phyloP scores from a whole-genome alignment of 2,797 vertebrate genomes.

The Coracias cyanogaster region DNA sequence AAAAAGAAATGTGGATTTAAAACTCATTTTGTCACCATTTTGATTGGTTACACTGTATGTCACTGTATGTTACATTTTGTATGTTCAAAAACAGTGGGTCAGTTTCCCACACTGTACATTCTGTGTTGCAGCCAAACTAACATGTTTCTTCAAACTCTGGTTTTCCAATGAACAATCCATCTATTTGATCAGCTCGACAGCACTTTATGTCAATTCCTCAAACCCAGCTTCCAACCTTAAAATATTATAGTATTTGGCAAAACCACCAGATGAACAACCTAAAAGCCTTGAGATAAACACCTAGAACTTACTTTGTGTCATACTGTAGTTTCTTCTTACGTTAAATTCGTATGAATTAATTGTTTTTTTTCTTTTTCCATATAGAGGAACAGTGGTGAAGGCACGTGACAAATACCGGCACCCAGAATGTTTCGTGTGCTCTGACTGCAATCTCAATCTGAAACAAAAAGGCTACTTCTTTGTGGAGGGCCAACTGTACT shows the following conservation, averaged over 20 bases:
- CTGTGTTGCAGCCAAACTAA: background rate
- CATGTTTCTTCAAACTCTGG: background rate
- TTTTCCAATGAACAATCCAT: background rate
- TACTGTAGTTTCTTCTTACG: background rate
- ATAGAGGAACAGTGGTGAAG: constrained; percentile 95
- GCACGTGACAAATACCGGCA: constrained; percentile 94
- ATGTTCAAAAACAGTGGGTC: no score
- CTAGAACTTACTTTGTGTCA: background rate
- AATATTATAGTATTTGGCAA: background rate
- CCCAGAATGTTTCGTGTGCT: constrained; percentile 95
- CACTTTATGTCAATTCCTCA: background rate
- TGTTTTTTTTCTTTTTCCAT: background rate
- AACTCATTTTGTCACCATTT: background rate
- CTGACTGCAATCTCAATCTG: constrained; percentile 93
- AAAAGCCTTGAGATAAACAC: background rate
- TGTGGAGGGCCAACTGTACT: constrained; percentile 94
- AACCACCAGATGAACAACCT: background rate
- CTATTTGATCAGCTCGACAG: background rate
- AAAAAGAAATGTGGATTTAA: background rate
- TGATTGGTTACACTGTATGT: background rate
- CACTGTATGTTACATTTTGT: no score
- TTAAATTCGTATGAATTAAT: background rate
- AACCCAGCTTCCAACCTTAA: background rate
- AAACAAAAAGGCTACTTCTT: constrained; percentile 98
- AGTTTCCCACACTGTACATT: background rate